Evolutionary conservation across 2,113 vertebrate genomes (phyloP), one percentile per base, ranked within the genome.

Genomic region (Anoura caudifer): DNA sequence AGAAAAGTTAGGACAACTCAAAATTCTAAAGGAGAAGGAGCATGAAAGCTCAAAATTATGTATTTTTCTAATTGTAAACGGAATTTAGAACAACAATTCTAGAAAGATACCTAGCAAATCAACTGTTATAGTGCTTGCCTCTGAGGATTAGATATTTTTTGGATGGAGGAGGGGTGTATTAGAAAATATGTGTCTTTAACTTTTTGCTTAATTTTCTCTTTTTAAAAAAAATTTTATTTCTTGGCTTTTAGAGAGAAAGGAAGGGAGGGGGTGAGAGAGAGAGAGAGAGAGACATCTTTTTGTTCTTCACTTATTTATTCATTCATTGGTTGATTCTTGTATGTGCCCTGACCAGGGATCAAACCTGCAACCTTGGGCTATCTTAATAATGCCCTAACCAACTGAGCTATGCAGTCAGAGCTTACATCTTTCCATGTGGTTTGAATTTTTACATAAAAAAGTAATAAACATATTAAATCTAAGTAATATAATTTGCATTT

Each of bases 11-110:
- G 63, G 63, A 54, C 86, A 61, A 36, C 26, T 95, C 43, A 67
- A 17, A 67, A 63, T 95, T 92, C 24, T 83, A 59, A 67, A 92
- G 12, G 22, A 36, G 73, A 89, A 73, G n/a, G 47, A 75, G 0
- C 41, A 38, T 45, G 33, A 70, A 85, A 87, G 4, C 31, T 89
- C 79, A 73, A 73, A 84, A 59, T 81, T 19, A 22, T 24, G 41
- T 59, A 52, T 43, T 95, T 93, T 81, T 95, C 43, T 87, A 79
- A 73, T 83, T 85, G 56, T 75, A 81, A 89, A 52, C 92, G 73
- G 47, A 63, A 69, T 86, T 87, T 86, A 13, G 19, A 63, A 84
- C 91, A 91, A 92, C 43, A 91, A 65, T 91, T 70, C 61, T 83
- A 91, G 52, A 86, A 52, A 38, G n/a, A 72, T 54, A 92, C 70